These are phyloP conservation scores for Lerema accius DNA, from an alignment of 1,140 invertebrate species.

Conservation along the genomic window DNA sequence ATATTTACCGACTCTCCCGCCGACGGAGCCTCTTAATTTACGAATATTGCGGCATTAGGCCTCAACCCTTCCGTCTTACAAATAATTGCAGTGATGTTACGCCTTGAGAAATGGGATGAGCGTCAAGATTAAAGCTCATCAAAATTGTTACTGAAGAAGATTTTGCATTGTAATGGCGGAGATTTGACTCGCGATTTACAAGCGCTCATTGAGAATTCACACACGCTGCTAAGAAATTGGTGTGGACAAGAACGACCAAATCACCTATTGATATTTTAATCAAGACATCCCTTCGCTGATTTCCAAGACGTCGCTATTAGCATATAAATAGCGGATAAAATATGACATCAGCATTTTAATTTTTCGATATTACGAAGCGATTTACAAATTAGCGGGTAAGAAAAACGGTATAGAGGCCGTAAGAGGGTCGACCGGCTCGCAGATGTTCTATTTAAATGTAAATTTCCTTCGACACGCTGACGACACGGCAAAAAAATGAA, in stretches of 20 bases:
- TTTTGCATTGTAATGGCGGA: slow-evolving; percentile 63
- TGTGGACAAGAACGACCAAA: slow-evolving; percentile 49
- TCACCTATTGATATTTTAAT: slow-evolving; percentile 81
- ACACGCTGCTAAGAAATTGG: slow-evolving; percentile 44
- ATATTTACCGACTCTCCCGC: slow-evolving; percentile 70
- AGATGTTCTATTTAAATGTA: slow-evolving; percentile 83
- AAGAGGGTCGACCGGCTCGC: slow-evolving; percentile 73
- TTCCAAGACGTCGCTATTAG: slow-evolving; percentile 60
- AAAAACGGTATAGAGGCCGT: slow-evolving; percentile 71
- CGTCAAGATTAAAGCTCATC: slow-evolving; percentile 74
- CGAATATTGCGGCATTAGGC: slow-evolving; percentile 77
- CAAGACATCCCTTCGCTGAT: slow-evolving; percentile 55
- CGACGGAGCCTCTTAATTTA: slow-evolving; percentile 72
- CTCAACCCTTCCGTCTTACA: slow-evolving; percentile 74
- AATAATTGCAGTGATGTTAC: slow-evolving; percentile 77
- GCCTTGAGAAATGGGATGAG: slow-evolving; percentile 70
- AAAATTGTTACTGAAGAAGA: slow-evolving; percentile 59
- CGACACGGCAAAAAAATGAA: slow-evolving; percentile 75
- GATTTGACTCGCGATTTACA: slow-evolving; percentile 27
- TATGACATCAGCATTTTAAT: slow-evolving; percentile 82
- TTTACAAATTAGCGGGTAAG: slow-evolving; percentile 82
- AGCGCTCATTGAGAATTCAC: slow-evolving; percentile 44
- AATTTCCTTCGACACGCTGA: slow-evolving; percentile 73
- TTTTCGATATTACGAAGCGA: slow-evolving; percentile 80
- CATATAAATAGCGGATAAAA: slow-evolving; percentile 80